Evolutionary conservation across 2,888 invertebrate species (phyloP).

Genomic region (Vannuccia rotundouncinata): DNA sequence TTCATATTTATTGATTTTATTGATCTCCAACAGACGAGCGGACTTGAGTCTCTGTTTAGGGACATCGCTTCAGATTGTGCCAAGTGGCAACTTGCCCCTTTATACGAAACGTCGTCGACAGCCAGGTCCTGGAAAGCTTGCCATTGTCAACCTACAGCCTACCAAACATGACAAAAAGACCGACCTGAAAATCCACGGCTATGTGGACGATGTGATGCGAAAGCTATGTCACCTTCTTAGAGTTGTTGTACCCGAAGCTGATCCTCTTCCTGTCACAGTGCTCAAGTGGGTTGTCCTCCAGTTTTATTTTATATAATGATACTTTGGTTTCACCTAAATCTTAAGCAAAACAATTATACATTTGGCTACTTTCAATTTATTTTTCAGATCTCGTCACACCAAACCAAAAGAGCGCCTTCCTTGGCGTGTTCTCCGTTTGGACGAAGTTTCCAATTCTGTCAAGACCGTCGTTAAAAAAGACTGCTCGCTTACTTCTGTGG

Average conservation of each 20-base stretch:
- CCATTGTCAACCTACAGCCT: constrained; percentile 90
- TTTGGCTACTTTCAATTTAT: no score
- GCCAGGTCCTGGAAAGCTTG: constrained; percentile 66
- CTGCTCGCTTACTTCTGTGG: no score
- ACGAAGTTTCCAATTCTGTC: neutral
- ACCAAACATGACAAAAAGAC: constrained; percentile 92
- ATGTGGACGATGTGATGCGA: constrained; percentile 72
- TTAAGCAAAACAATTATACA: no score
- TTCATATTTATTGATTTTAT: no score
- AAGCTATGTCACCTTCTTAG: constrained; percentile 43
- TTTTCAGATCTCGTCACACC: constrained; percentile 23
- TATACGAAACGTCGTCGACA: constrained; percentile 59
- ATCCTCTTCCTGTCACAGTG: neutral
- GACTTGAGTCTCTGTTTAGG: constrained; percentile 89
- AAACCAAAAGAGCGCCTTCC: constrained; percentile 29
- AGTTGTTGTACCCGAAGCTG: constrained; percentile 16
- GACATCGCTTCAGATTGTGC: constrained; percentile 93
- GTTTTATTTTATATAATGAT: neutral
- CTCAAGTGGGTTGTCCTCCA: no score
- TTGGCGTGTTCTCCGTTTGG: neutral
- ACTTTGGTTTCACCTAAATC: neutral
- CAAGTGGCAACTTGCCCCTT: constrained; percentile 86
- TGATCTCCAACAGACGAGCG: constrained; percentile 75
- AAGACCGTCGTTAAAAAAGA: neutral
- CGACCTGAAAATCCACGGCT: constrained; percentile 76